phyloP scores from a whole-genome alignment of 2,888 invertebrate genomes.

The Furcula furcula region DNA sequence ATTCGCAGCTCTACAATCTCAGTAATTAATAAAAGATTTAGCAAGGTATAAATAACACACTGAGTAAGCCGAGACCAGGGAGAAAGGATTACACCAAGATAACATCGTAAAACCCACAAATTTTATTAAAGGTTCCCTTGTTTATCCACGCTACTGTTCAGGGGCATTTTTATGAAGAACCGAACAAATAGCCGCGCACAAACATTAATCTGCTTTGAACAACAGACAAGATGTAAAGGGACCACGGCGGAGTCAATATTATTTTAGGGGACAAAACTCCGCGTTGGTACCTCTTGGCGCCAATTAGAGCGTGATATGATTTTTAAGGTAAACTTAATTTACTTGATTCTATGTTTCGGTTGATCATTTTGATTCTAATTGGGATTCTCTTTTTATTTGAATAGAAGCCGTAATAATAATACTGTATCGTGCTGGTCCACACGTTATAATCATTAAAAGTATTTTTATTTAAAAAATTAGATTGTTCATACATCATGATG shows the following conservation, averaged over 20 bases:
- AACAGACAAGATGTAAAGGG: slow-evolving; percentile 76
- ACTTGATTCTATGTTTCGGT: slow-evolving; percentile 32
- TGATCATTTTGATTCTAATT: slow-evolving; percentile 16
- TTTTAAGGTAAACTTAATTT: slow-evolving; percentile 77
- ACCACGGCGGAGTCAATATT: slow-evolving; percentile 65
- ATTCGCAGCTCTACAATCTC: too few relatives aligned
- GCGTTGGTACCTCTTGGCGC: slow-evolving; percentile 53
- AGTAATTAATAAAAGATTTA: too few relatives aligned
- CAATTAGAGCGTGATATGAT: slow-evolving; percentile 79
- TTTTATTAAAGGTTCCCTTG: slow-evolving; percentile 61
- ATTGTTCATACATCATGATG: too few relatives aligned
- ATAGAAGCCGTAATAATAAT: neutral
- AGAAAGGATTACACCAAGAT: slow-evolving; percentile 48
- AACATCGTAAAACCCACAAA: slow-evolving; percentile 56
- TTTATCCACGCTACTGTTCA: slow-evolving; percentile 66
- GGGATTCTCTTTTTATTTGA: slow-evolving; percentile 7
- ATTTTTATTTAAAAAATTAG: too few relatives aligned
- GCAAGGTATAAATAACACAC: slow-evolving; percentile 20
- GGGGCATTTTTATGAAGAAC: slow-evolving; percentile 78
- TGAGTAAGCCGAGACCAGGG: slow-evolving; percentile 8
- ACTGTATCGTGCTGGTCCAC: too few relatives aligned
- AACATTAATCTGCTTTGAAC: slow-evolving; percentile 81
- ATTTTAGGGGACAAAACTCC: slow-evolving; percentile 71
- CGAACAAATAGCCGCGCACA: slow-evolving; percentile 71
- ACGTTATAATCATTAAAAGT: too few relatives aligned